Evolutionary conservation across 2,888 invertebrate species (phyloP), one percentile per base, ranked within the genome.

Genomic region (Trichogramma evanescens): DNA sequence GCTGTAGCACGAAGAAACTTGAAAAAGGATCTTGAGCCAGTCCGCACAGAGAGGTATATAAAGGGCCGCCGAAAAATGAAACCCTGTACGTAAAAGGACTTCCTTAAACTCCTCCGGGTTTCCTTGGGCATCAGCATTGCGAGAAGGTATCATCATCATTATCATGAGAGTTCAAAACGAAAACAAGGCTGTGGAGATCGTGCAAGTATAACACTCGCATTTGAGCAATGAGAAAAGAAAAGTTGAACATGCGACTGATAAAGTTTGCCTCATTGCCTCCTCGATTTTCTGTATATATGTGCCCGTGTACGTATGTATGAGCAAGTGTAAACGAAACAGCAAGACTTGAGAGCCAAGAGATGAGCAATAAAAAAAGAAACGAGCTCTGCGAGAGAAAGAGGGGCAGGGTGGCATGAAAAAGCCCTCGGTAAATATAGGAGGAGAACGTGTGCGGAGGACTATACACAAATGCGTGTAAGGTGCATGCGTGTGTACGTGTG

Each of bases 51-150:
- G 65, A 65, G 70, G 71, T 66, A 69, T 72, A 74, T 73, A 75
- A 75, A 75, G 73, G 73, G 69, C 71, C 72, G 74, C 73, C 72
- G 72, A 74, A 75, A 74, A 73, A 75, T 73, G 74, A 75, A 69
- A 71, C 71, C 26, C 26, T 26, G 26, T 66, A 67, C 39, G 55
- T 39, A 55, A 63, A 66, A 66, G 68, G 66, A 63, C 66, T 67
- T 65, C 67, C 68, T 67, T 68, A 26, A 26, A 26, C 68, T 69
- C 59, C 66, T 65, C 63, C 61, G 64, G 63, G 65, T 63, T 58
- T 59, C 64, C 59, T 62, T 64, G 58, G 62, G 65, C 63, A 63
- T 67, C 66, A 26, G 26, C 26, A 26, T 26, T 26, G 26, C 26
- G 26, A 26, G 26, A 26, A 26, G 2, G 26, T 26, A 26, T 26